A percentile compares a stretch with the other conserved stretches of the same genome.
Evolutionary conservation across 2,888 invertebrate species (phyloP).

Genomic region (Pristionchus exspectatus): DNA sequence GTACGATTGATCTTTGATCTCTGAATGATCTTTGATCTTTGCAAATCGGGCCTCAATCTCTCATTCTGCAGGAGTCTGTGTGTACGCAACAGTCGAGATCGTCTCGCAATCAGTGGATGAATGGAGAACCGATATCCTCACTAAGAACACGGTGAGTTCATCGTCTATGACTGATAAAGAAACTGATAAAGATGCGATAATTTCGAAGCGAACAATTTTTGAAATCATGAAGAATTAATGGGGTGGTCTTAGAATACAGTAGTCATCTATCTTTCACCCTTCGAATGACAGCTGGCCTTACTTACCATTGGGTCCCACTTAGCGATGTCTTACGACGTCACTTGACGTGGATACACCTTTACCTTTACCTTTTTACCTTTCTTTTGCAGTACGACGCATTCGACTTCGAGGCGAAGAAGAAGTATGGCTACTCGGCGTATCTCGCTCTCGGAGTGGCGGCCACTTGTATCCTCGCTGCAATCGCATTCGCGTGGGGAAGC

Average conservation of each 20-base stretch:
- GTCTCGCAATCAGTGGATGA: slow-evolving; percentile 74
- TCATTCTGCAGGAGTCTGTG: slow-evolving; percentile 67
- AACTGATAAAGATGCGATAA: no score
- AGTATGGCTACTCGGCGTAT: slow-evolving; percentile 64
- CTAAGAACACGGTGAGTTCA: background rate
- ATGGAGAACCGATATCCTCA: slow-evolving; percentile 70
- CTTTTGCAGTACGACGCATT: slow-evolving; percentile 64
- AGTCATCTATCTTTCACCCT: no score
- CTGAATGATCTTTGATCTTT: no score
- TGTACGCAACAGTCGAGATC: slow-evolving; percentile 73
- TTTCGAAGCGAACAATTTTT: no score
- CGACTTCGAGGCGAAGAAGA: slow-evolving; percentile 69
- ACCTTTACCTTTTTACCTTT: no score
- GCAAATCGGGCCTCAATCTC: background rate
- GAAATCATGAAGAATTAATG: no score
- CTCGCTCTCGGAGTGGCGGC: slow-evolving; percentile 61
- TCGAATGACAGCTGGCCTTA: no score
- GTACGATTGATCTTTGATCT: background rate
- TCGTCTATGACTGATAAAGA: background rate
- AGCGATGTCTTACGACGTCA: no score
- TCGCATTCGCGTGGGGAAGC: slow-evolving; percentile 70
- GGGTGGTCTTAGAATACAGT: no score
- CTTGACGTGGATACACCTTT: no score
- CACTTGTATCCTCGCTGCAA: slow-evolving; percentile 67
- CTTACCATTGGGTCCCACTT: no score